A percentile compares a stretch with the other conserved stretches of the same genome.
phyloP scores from a whole-genome alignment of 2,113 vertebrate genomes.

The Odocoileus hemionus region DNA sequence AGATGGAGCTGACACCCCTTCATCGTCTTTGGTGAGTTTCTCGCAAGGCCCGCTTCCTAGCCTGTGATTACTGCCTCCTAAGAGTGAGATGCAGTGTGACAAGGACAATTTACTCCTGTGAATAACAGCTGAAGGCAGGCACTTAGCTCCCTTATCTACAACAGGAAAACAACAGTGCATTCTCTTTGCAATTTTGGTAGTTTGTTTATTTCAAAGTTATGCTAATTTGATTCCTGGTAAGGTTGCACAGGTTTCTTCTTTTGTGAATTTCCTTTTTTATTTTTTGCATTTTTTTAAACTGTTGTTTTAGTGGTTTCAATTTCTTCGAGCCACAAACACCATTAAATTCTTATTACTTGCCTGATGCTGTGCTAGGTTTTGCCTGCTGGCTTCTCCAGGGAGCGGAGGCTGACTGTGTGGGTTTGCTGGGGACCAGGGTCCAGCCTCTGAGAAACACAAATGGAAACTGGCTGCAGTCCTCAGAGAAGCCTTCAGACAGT shows the following conservation, averaged over 20 bases:
- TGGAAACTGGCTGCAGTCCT: rapidly evolving
- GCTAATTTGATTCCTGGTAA: neutral
- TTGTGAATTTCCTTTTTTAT: neutral
- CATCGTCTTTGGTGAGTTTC: neutral
- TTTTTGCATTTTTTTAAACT: neutral
- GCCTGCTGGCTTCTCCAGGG: neutral
- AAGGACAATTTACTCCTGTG: neutral
- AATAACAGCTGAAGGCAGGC: neutral
- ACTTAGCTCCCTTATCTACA: rapidly evolving
- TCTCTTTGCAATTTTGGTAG: too few species aligned
- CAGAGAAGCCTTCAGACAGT: neutral
- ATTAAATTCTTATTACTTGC: neutral
- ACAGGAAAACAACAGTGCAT: neutral
- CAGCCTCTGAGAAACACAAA: neutral
- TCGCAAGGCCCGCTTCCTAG: neutral
- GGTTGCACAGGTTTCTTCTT: neutral
- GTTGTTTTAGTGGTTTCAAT: neutral
- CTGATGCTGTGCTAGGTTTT: too few species aligned
- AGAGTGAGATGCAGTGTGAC: rapidly evolving
- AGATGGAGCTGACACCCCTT: neutral
- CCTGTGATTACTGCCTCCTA: rapidly evolving
- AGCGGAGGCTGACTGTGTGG: neutral
- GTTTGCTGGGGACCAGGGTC: neutral
- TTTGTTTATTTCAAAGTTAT: neutral
- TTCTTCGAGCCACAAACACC: neutral